Percentiles rank a stretch among this genome's conserved stretches.
phyloP scores from a whole-genome alignment of 1,140 invertebrate species.

The Diachasmimorpha longicaudata region DNA sequence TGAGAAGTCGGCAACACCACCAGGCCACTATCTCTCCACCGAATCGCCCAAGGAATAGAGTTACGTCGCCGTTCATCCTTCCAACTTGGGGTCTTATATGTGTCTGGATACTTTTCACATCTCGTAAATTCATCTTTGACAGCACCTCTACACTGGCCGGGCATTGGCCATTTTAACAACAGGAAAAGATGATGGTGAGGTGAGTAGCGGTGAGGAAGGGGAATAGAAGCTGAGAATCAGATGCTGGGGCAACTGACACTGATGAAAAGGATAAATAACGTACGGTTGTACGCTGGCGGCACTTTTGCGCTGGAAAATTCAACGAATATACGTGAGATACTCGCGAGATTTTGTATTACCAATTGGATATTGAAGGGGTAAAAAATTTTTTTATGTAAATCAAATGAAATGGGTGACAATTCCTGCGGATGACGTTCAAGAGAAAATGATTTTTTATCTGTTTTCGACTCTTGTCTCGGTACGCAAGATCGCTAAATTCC shows the following conservation, averaged over 20 bases:
- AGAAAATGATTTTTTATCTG: no score
- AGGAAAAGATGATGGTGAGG: background rate
- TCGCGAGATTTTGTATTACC: background rate
- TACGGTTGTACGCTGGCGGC: background rate
- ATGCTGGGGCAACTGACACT: conserved; percentile 4
- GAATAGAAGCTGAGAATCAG: background rate
- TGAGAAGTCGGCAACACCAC: conserved; percentile 5
- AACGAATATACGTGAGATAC: background rate
- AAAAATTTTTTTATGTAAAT: background rate
- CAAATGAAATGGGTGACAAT: background rate
- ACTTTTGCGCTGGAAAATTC: background rate
- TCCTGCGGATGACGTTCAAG: no score
- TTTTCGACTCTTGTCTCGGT: no score
- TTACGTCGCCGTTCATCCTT: conserved; percentile 24
- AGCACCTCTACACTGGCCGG: conserved; percentile 15
- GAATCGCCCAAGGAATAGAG: conserved; percentile 28
- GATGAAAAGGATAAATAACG: conserved; percentile 20
- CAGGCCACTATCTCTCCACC: conserved; percentile 22
- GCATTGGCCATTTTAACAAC: background rate
- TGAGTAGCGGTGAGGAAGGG: background rate
- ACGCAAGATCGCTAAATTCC: no score
- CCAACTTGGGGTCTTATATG: conserved; percentile 11
- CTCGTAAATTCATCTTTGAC: conserved; percentile 37
- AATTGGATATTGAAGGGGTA: background rate
- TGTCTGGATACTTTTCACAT: conserved; percentile 34